Evolutionary conservation across 2,113 vertebrate species (phyloP).

Genomic region (Cichladusa arquata): DNA sequence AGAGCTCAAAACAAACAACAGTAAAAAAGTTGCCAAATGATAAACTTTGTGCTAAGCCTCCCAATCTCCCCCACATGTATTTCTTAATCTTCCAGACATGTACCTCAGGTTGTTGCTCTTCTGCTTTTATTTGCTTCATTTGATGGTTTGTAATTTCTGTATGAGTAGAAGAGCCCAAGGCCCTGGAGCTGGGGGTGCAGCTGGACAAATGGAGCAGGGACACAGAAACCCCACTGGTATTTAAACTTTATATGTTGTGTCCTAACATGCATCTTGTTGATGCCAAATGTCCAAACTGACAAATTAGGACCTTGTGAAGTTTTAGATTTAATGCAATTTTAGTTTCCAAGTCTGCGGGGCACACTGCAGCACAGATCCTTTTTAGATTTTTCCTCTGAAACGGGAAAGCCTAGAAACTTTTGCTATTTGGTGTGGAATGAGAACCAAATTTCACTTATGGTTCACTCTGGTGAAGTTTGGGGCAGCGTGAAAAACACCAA

Average conservation of each 20-base stretch:
- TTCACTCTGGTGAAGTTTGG: background rate
- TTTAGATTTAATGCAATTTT: background rate
- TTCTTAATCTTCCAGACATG: background rate
- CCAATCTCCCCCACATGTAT: fast-evolving
- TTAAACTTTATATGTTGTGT: background rate
- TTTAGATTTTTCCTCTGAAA: background rate
- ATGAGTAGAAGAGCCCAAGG: background rate
- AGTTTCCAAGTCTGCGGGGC: background rate
- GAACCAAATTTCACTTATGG: background rate
- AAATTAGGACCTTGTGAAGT: background rate
- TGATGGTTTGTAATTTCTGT: background rate
- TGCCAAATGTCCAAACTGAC: background rate
- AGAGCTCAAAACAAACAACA: background rate
- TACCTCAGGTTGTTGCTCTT: background rate
- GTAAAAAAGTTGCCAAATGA: background rate
- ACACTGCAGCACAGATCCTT: background rate
- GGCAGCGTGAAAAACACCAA: background rate
- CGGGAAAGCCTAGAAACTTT: background rate
- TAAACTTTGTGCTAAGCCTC: background rate
- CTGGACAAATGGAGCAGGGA: background rate
- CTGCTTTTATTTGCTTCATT: background rate
- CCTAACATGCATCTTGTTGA: background rate
- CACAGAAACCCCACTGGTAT: background rate
- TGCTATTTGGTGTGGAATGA: background rate
- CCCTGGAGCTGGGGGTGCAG: background rate